phyloP scores from a whole-genome alignment of 2,888 invertebrate species.

The Andrena minutula region DNA sequence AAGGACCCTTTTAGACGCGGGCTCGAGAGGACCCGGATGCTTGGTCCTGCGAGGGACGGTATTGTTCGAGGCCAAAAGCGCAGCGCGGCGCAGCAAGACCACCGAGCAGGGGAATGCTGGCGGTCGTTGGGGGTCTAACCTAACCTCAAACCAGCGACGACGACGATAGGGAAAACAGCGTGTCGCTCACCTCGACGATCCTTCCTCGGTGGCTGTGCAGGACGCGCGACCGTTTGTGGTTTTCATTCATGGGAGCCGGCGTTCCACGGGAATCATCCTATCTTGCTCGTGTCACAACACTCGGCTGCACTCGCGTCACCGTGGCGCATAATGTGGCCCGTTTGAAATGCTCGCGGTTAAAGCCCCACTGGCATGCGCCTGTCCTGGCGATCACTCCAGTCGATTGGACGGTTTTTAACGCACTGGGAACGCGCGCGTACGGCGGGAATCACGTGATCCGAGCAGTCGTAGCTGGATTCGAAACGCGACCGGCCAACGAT shows the following conservation, averaged over 20 bases:
- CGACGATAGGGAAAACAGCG: constrained; percentile 38
- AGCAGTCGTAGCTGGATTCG: neutral
- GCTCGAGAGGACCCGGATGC: constrained; percentile 44
- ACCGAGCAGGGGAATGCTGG: constrained; percentile 33
- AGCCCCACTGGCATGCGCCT: constrained; percentile 31
- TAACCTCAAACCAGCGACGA: constrained; percentile 47
- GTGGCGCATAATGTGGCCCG: constrained; percentile 54
- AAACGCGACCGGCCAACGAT: constrained; percentile 33
- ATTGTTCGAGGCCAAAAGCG: constrained; percentile 46
- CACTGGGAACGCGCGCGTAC: constrained; percentile 14
- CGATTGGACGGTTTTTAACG: constrained; percentile 14
- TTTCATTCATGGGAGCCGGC: constrained; percentile 57
- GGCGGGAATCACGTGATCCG: constrained; percentile 18
- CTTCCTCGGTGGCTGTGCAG: constrained; percentile 32
- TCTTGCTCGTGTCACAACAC: constrained; percentile 62
- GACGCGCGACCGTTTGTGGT: neutral
- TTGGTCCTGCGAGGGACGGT: constrained; percentile 36
- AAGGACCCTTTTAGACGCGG: constrained; percentile 43
- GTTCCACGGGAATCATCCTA: constrained; percentile 15
- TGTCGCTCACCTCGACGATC: constrained; percentile 64
- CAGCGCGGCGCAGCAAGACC: constrained; percentile 6
- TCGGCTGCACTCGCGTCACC: constrained; percentile 53
- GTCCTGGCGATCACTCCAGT: neutral
- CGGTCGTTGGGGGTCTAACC: constrained; percentile 38
- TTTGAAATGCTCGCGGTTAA: constrained; percentile 62